Base-by-base conservation (phyloP, 2,888 invertebrate species). In the Pilophorus perplexus region DNA sequence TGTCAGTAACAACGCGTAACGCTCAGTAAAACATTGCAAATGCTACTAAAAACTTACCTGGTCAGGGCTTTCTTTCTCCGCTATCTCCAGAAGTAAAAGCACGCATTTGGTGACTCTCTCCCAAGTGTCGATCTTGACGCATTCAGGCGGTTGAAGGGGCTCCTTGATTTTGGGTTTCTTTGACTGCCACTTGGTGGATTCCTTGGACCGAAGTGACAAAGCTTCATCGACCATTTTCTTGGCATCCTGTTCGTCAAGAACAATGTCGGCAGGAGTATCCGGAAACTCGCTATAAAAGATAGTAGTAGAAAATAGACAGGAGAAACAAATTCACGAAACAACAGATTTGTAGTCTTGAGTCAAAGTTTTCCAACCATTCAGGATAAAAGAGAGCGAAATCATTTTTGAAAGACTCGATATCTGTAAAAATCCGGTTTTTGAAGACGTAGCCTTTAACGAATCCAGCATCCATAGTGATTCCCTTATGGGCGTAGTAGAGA, bases 361-460 rank as follows among this genome's bases (percentile, higher is more conserved):
- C 20, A 27, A 5, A 4, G 6, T 18, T 48, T 6, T 48, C 77
- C 78, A 75, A 80, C 83, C 80, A 78, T 66, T 82, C 78, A 1
- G 84, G 84, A 76, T 87, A 85, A 48, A 83, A 82, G 64, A 82
- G 77, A 73, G 83, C 81, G 76, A 88, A 83, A 77, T 84, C 85
- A 71, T 86, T 81, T 77, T 81, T 80, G 70, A 91, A 79, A 68
- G 84, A 84, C 52, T 89, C 85, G 77, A 85, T 83, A 71, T 83
- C 82, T 69, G 82, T 81, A 73, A 85, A 87, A 72, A 93, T 90
- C 72, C 85, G 81, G 75, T 86, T 84, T 69, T 88, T 80, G 68
- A 92, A 84, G 1, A 84, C 86, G 67, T 89, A 78, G 3, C 90
- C 92, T 76, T 89, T 86, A 4, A 84, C 76, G 75, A 90, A 93